Conservation (phyloP, 1,140 invertebrate species). For the Delia radicum region DNA sequence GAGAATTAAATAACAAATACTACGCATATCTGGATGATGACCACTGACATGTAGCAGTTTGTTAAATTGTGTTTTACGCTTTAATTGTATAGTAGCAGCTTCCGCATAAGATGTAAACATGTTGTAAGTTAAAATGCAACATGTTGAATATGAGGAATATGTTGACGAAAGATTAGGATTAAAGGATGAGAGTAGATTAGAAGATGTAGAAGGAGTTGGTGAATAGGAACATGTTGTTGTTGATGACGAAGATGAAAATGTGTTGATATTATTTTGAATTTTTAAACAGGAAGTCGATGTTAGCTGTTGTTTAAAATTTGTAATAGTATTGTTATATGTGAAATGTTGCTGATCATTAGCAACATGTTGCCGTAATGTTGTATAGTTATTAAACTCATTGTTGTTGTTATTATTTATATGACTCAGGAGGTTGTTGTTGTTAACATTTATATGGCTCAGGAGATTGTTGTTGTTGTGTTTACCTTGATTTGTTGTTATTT, state of each 20-base stretch:
- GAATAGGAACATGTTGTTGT: neutral
- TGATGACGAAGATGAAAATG: neutral
- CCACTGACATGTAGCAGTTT: slow-evolving; percentile 29
- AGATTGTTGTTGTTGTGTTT: slow-evolving; percentile 30
- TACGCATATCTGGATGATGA: slow-evolving; percentile 23
- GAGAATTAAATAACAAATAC: slow-evolving; percentile 33
- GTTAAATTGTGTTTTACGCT: slow-evolving; percentile 18
- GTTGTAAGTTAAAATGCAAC: slow-evolving; percentile 14
- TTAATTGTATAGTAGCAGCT: slow-evolving; percentile 3
- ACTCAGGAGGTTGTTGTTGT: neutral
- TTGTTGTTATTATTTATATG: slow-evolving; percentile 7
- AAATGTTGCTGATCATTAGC: neutral
- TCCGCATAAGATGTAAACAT: slow-evolving; percentile 16
- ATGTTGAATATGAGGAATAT: slow-evolving; percentile 5
- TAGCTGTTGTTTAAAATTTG: neutral
- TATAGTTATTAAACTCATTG: neutral
- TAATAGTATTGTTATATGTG: neutral
- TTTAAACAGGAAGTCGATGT: neutral
- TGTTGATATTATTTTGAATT: neutral
- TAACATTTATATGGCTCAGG: slow-evolving; percentile 27
- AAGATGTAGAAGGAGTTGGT: neutral
- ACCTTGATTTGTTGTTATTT: slow-evolving; percentile 27
- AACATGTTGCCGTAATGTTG: neutral
- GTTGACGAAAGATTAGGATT: neutral
- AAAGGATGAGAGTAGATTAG: neutral